These are phyloP conservation scores for Gryllus bimaculatus DNA, from an alignment of 1,140 invertebrate genomes.

Conservation along the genomic window DNA sequence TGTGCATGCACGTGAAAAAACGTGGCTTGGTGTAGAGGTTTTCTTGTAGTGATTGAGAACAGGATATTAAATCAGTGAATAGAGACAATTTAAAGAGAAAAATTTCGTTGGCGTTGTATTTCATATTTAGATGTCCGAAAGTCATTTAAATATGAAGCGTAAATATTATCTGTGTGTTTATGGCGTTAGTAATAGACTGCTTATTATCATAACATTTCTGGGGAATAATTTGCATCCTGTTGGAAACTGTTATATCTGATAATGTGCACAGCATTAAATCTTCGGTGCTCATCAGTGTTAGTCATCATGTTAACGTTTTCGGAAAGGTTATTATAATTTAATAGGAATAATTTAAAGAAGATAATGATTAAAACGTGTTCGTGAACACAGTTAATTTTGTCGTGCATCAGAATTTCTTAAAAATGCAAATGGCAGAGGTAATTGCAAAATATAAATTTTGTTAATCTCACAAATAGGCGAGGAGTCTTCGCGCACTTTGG, in stretches of 20 bases:
- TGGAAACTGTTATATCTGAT: neutral
- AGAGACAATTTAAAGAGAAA: neutral
- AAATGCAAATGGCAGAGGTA: no score
- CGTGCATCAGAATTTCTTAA: no score
- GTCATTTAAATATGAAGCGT: neutral
- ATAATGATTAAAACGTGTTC: neutral
- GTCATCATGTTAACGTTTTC: neutral
- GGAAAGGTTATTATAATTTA: neutral
- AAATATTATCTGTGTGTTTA: slow-evolving; percentile 1
- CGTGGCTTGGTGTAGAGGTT: neutral
- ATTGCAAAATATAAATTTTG: no score
- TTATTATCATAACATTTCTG: neutral
- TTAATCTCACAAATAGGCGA: no score
- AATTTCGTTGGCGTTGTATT: neutral
- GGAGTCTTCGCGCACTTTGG: no score
- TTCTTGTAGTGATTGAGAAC: slow-evolving; percentile 4
- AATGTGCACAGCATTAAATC: neutral
- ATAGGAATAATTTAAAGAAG: neutral
- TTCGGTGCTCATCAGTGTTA: neutral
- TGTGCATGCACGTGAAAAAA: slow-evolving; percentile 1
- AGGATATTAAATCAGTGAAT: neutral
- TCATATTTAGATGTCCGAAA: neutral
- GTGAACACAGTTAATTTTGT: neutral
- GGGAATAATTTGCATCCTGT: neutral
- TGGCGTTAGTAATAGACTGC: neutral